Evolutionary conservation across 2,888 invertebrate genomes (phyloP), one percentile per base, ranked within the genome.

Genomic region (Seladonia tumulorum): DNA sequence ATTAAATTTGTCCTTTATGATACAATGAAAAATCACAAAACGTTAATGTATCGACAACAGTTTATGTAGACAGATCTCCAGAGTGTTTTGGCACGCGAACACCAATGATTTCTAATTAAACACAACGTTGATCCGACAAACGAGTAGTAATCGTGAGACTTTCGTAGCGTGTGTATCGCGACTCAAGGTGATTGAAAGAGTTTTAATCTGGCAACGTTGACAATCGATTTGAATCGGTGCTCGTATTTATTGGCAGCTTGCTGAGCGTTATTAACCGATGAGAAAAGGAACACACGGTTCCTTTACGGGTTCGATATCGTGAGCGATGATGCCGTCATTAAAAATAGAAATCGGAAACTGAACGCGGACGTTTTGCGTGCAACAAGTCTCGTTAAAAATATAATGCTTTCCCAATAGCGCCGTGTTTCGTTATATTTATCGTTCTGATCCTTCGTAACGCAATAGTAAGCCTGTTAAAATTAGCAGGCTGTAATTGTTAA

Each of bases 131-230:
- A 81, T 77, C 76, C 68, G 70, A 63, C 60, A 77, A 76, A 76
- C 77, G 71, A 74, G 16, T 66, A 66, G 42, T 76, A 76, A 87
- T 82, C 71, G 87, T 74, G 76, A 79, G 42, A 63, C 76, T 87
- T 81, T 82, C 82, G 68, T 16, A 57, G 14, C 81, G 22, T 29
- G 57, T 73, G 25, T 39, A 68, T 16, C 60, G 76, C 53, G 70
- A 45, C 53, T 70, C 81, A 63, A 70, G 29, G 29, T 60, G 45
- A 71, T 29, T 47, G 63, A 39, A 60, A 81, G 35, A 35, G 71
- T 83, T 76, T 71, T 79, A 66, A 79, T 77, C 39, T 70, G 73
- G 60, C 35, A 53, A 81, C 66, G 45, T 66, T 57, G 76, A 82
- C 77, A 76, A 83, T 71, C 74, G 49, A 74, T 82, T 82, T 22